These are phyloP conservation scores for Oncorhynchus keta DNA, from an alignment of 2,113 vertebrate genomes.

Conservation along the genomic window DNA sequence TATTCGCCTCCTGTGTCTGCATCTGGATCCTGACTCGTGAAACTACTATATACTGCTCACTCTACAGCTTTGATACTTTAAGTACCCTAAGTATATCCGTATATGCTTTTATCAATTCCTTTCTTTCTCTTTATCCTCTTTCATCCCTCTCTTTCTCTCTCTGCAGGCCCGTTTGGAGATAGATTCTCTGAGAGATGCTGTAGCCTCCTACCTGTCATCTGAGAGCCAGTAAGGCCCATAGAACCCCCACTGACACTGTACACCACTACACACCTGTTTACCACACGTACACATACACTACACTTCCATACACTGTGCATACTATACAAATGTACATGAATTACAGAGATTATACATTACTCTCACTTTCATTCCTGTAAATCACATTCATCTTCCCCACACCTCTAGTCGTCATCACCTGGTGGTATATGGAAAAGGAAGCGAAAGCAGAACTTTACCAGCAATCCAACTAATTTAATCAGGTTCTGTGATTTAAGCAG, in stretches of 20 bases:
- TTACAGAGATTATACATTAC: conserved; percentile 14
- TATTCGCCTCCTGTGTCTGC: too few relatives aligned
- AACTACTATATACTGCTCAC: too few relatives aligned
- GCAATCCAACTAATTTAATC: too few relatives aligned
- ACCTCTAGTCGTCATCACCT: conserved; percentile 44
- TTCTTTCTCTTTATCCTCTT: too few relatives aligned
- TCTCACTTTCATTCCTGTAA: conserved; percentile 44
- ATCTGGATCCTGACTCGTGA: too few relatives aligned
- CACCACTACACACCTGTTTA: too few relatives aligned
- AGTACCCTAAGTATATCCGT: too few relatives aligned
- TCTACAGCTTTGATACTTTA: too few relatives aligned
- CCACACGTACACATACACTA: neutral
- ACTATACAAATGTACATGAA: neutral
- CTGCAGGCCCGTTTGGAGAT: conserved; percentile 92
- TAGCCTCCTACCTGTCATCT: conserved; percentile 83
- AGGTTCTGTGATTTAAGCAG: conserved; percentile 30
- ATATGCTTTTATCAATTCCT: too few relatives aligned
- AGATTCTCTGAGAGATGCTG: conserved; percentile 84
- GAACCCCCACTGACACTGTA: too few relatives aligned
- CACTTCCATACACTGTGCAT: neutral
- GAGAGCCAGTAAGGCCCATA: conserved; percentile 86
- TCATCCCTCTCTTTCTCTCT: conserved; percentile 15
- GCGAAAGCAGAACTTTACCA: conserved; percentile 30
- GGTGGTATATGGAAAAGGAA: conserved; percentile 57
- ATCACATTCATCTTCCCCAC: conserved; percentile 53